These are phyloP conservation scores for Gymnoscopelus braueri DNA, from an alignment of 2,797 vertebrate genomes.

Conservation along the genomic window DNA sequence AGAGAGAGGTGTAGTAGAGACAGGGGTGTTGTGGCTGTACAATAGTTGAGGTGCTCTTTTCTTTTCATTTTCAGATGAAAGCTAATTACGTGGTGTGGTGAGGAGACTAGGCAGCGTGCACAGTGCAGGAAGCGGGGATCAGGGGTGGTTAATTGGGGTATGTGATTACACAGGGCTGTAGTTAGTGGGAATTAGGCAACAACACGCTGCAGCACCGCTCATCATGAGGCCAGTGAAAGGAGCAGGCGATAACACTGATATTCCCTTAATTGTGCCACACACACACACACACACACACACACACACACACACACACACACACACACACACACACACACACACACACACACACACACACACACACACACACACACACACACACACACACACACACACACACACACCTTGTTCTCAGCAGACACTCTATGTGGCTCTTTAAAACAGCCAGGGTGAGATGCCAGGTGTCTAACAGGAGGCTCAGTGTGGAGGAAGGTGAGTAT, in stretches of 20 bases:
- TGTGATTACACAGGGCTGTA: conserved; percentile 99
- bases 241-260: conserved; percentile 90
- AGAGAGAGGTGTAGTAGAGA: conserved; percentile 23
- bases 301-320: too few species aligned
- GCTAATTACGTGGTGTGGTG: conserved; percentile 97
- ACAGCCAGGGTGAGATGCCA: conserved; percentile 21
- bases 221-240: conserved; percentile 90
- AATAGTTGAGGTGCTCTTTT: conserved; percentile 93
- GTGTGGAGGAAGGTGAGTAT: too few species aligned
- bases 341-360: conserved; percentile 65
- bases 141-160: conserved; percentile 97
- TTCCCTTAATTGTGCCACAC: conserved; percentile 90
- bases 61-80: conserved; percentile 90
- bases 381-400: too few species aligned
- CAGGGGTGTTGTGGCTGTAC: conserved; percentile 89
- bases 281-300: conserved; percentile 66
- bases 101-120: conserved; percentile 77
- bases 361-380: conserved; percentile 77
- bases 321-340: too few species aligned
- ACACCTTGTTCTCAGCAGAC: conserved; percentile 45
- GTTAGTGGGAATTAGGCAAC: conserved; percentile 97
- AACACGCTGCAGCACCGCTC: conserved; percentile 94
- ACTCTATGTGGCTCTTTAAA: conserved; percentile 4
- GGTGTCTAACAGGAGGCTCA: not conserved
- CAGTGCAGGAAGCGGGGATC: conserved; percentile 89